phyloP scores from a whole-genome alignment of 2,888 invertebrate species.

The Syrphus vitripennis region DNA sequence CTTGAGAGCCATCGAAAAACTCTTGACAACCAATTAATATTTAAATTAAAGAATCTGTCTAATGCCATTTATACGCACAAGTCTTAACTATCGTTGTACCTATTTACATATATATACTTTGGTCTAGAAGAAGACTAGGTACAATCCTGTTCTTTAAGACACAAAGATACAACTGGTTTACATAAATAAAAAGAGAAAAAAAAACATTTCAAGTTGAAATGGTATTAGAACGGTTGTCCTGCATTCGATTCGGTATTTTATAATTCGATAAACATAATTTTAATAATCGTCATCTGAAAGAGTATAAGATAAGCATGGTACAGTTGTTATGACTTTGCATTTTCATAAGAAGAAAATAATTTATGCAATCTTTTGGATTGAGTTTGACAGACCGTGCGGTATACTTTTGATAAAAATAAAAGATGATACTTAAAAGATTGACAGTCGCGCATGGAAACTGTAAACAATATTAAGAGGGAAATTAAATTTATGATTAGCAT shows the following conservation, averaged over 20 bases:
- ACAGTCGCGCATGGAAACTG: background rate
- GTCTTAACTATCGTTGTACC: background rate
- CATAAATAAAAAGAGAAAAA: background rate
- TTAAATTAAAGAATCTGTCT: background rate
- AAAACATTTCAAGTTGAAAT: background rate
- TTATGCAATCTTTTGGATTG: background rate
- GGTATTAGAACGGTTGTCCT: background rate
- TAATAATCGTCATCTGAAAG: background rate
- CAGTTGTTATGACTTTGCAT: conserved; percentile 5
- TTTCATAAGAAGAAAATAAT: conserved; percentile 4
- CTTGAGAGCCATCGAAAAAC: background rate
- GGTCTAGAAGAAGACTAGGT: background rate
- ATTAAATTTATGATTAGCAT: background rate
- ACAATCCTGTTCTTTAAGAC: background rate
- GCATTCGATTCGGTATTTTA: conserved; percentile 10
- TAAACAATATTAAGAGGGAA: background rate
- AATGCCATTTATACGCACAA: background rate
- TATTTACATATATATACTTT: no score
- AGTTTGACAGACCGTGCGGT: background rate
- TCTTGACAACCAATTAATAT: conserved; percentile 12
- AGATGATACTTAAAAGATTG: background rate
- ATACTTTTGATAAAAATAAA: background rate
- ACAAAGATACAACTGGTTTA: background rate
- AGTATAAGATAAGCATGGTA: background rate
- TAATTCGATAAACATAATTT: conserved; percentile 21